Evolutionary conservation across 2,113 vertebrate species (phyloP), one percentile per base, ranked within the genome.

Genomic region (Xenopus tropicalis): DNA sequence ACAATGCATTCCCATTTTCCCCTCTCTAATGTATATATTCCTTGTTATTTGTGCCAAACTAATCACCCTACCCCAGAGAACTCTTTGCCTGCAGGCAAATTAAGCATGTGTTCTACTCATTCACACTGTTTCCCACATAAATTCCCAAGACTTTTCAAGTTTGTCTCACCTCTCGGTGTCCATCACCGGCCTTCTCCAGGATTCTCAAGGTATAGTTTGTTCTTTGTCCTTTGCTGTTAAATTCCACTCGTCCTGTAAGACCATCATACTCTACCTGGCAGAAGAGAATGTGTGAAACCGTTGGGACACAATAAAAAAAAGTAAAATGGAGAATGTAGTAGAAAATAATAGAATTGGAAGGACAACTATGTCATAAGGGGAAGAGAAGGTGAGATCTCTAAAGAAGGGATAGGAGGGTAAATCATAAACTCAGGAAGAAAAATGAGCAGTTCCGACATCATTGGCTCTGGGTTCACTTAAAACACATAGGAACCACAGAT

Each of bases 201-300:
- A 96, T 91, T 65, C 90, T 91, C 74, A 96, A 83, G 6, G 91
- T 95, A 79, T 96, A 96, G 84, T 96, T 96, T 71, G 93, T 96
- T 70, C 95, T 91, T 84, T 96, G 95, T n/a, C 95, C 95, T 85
- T 94, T 94, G 85, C 95, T 96, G 91, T 96, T 96, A 84, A 96
- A 96, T 82, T 96, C 95, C 0, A 96, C 93, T 13, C 90, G 86
- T 48, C 95, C 94, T 0, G 94, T 96, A 84, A 96, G 86, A 51
- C 95, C 95, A 0, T 94, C 94, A 65, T 94, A 95, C 90, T 96
- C 95, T 86, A 95, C 95, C 95, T 96, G 86, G 82, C 76, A 74
- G 78, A 78, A 79, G 76, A 63, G 23, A 58, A n/a, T 17, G 9
- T n/a, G 52, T 17, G 52, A 54, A 54, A 54, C 19, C 19, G 19